Conservation (phyloP, 2,888 invertebrate genomes). For the Sicus ferrugineus region DNA sequence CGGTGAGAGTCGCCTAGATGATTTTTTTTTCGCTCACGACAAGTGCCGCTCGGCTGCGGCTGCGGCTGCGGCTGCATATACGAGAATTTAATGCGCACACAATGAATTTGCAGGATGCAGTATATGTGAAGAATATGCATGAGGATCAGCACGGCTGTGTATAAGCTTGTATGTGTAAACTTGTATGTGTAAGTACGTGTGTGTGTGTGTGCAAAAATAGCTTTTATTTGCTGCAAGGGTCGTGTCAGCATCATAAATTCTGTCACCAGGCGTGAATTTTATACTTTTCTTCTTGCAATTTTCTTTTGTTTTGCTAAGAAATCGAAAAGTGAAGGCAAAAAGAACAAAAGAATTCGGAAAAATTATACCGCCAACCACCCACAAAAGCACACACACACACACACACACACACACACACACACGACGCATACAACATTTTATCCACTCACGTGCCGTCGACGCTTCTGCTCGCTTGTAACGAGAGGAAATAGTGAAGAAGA, state of each 20-base stretch:
- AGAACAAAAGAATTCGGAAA: not conserved
- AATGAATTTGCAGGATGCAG: too few species aligned
- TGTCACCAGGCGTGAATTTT: slow-evolving; percentile 27
- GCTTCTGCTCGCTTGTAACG: slow-evolving; percentile 11
- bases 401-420: slow-evolving; percentile 32
- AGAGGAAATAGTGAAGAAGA: slow-evolving; percentile 4
- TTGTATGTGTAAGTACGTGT: not conserved
- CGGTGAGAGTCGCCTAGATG: not conserved
- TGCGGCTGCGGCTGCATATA: not conserved
- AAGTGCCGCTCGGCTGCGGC: not conserved
- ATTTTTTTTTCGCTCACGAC: not conserved
- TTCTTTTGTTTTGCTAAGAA: slow-evolving; percentile 23
- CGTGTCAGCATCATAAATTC: slow-evolving; percentile 11
- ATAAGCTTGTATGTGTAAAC: not conserved
- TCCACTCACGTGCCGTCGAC: slow-evolving; percentile 15
- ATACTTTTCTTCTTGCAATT: not conserved
- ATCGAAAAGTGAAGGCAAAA: slow-evolving; percentile 33
- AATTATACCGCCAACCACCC: not conserved
- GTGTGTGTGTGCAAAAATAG: not conserved
- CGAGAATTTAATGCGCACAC: too few species aligned
- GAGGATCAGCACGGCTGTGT: not conserved
- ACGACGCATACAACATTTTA: not conserved
- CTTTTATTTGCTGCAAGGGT: too few species aligned
- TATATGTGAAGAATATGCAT: too few species aligned
- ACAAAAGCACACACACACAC: slow-evolving; percentile 25